A percentile compares a stretch with the other conserved stretches of the same genome.
Conservation (phyloP, 2,888 invertebrate species). For the Linyphia triangularis region DNA sequence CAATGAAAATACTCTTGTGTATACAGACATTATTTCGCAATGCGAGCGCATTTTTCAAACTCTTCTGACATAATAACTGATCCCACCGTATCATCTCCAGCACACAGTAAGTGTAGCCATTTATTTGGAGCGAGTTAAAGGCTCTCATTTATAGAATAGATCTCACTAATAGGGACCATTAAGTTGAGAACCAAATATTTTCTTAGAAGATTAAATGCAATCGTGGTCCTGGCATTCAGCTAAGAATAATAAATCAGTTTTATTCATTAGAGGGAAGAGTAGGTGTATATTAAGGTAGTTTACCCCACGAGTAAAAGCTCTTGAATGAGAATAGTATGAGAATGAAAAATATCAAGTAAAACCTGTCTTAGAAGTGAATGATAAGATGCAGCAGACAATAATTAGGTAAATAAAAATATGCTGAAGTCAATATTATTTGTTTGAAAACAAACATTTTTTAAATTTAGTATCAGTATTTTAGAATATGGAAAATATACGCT, state of each 20-base stretch:
- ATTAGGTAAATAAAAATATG: too few relatives aligned
- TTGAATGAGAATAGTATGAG: too few relatives aligned
- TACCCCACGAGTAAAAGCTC: too few relatives aligned
- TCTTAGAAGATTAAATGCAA: conserved; percentile 47
- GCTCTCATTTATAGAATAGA: not conserved
- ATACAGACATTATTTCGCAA: conserved; percentile 15
- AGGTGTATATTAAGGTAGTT: not conserved
- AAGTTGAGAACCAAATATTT: conserved; percentile 54
- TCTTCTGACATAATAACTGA: conserved; percentile 20
- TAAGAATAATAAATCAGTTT: conserved; percentile 46
- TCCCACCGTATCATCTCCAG: conserved; percentile 1
- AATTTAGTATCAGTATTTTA: too few relatives aligned
- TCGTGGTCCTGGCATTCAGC: not conserved
- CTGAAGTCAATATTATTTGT: too few relatives aligned
- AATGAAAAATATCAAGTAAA: too few relatives aligned
- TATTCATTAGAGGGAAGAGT: conserved; percentile 10
- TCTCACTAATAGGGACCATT: conserved; percentile 34
- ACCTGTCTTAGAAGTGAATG: too few relatives aligned
- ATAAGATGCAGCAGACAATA: too few relatives aligned
- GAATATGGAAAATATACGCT: too few relatives aligned
- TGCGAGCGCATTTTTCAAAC: conserved; percentile 11
- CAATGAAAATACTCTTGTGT: not conserved
- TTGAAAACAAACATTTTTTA: too few relatives aligned
- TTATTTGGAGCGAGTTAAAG: conserved; percentile 18
- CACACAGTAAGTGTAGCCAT: not conserved